Evolutionary conservation across 2,113 vertebrate genomes (phyloP).

Genomic region (Forbesichthys agassizii): DNA sequence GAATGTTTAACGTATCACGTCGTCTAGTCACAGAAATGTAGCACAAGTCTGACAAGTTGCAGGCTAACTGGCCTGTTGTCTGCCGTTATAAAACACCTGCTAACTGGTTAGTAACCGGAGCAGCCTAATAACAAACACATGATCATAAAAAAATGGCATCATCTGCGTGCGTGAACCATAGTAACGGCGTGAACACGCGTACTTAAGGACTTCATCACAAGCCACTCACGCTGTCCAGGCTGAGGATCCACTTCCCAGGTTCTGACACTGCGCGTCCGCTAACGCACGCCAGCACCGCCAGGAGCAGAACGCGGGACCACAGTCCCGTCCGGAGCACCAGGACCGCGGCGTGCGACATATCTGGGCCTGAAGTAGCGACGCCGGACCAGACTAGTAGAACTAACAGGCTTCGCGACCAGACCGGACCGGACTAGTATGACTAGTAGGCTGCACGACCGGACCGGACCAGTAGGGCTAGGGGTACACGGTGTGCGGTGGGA

Average conservation of each 20-base stretch:
- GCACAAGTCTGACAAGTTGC: too few species aligned
- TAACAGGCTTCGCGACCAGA: background rate
- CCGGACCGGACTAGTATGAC: too few species aligned
- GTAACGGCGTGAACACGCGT: too few species aligned
- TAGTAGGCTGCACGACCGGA: background rate
- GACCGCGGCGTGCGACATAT: conserved; percentile 52
- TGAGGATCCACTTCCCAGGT: conserved; percentile 70
- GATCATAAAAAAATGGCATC: too few species aligned
- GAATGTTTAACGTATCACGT: too few species aligned
- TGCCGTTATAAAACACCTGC: too few species aligned
- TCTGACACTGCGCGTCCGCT: conserved; percentile 57
- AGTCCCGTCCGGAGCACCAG: background rate
- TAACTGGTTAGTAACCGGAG: too few species aligned
- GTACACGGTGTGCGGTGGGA: conserved; percentile 4
- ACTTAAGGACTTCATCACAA: background rate
- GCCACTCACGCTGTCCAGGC: conserved; percentile 63
- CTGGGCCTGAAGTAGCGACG: background rate
- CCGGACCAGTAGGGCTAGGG: background rate
- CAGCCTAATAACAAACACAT: too few species aligned
- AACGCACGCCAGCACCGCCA: conserved; percentile 29
- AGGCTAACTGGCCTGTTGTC: too few species aligned
- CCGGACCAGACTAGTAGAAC: too few species aligned
- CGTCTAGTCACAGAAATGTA: too few species aligned
- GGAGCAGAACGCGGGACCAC: conserved; percentile 18
- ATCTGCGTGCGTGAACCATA: too few species aligned